Percentiles rank a stretch among this genome's conserved stretches.
Evolutionary conservation across 2,888 invertebrate genomes (phyloP).

Genomic region (Chloroclysta siterata): DNA sequence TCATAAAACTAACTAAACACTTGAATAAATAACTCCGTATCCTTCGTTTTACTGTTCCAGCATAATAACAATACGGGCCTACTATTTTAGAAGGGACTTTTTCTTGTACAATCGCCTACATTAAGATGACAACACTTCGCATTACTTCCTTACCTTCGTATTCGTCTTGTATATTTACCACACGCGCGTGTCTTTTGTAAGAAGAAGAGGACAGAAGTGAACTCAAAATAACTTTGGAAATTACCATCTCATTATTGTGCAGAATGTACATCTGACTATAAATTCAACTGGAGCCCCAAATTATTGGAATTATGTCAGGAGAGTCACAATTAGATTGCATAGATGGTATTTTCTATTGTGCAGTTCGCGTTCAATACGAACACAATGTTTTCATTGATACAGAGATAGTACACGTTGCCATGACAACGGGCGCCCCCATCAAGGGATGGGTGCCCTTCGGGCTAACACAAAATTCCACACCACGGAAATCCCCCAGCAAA

Average conservation of each 20-base stretch:
- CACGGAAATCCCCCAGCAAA: slow-evolving; percentile 75
- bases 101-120: slow-evolving; percentile 14
- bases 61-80: slow-evolving; percentile 40
- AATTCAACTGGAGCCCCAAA: slow-evolving; percentile 64
- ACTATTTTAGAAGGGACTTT: slow-evolving; percentile 44
- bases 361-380: slow-evolving; percentile 48
- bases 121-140: no score
- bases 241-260: no score
- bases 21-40: slow-evolving; percentile 61
- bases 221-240: no score
- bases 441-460: slow-evolving; percentile 64
- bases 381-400: slow-evolving; percentile 64
- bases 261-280: slow-evolving; percentile 56
- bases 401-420: slow-evolving; percentile 70
- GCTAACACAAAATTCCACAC: slow-evolving; percentile 69
- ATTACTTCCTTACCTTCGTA: no score
- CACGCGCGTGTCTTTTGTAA: no score
- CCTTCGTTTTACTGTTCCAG: slow-evolving; percentile 49
- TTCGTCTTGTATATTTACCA: no score
- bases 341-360: slow-evolving; percentile 66
- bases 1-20: slow-evolving; percentile 66
- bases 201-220: no score
- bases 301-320: slow-evolving; percentile 71
- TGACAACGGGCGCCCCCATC: slow-evolving; percentile 65
- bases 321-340: slow-evolving; percentile 60